Evolutionary conservation across 2,113 vertebrate genomes (phyloP), one percentile per base, ranked within the genome.

Genomic region (Dryoscopus gambensis): DNA sequence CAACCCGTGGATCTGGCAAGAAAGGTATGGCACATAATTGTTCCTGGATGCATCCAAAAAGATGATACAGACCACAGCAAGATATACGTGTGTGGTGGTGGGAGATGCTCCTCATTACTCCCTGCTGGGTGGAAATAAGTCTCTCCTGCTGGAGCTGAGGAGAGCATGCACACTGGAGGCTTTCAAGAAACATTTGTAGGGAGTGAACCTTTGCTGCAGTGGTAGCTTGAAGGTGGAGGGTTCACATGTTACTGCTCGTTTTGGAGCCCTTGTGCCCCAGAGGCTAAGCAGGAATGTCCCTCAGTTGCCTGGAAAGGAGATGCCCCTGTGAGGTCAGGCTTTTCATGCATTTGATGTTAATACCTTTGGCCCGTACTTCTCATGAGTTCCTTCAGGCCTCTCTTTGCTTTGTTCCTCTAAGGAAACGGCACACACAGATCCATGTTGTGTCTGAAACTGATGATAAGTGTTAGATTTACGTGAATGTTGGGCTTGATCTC

Each of bases 281-380:
- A 39, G 17, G 6, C 57, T 6, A 37, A 37, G 13, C 11, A 24
- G 8, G 10, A 53, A 31, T 18, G 3, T 30, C 35, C 18, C 37
- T 79, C 0, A 0, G 25, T 3, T 14, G 3, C 18, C 0, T 5
- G 25, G 42, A 22, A 68, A 59, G 39, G 39, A 82, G 47, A 8
- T 25, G 15, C 3, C 42, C 7, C 49, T 75, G 33, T 1, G 0
- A 65, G 40, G 21, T 44, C 84, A 77, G 49, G 14, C 15, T 44
- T 55, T 46, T 37, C 30, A 11, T 11, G 15, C 35, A 64, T 40
- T 23, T 52, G 30, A 7, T 14, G 13, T 35, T 56, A 40, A 35
- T 56, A 15, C 8, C 31, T 88, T 59, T 68, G 42, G 37, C 46
- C 15, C 13, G 0, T 17, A 10, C 13, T 68, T 75, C 74, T 73